phyloP scores from a whole-genome alignment of 64 coral and sea anemone species.

The Hydrozoanthus tunicans region DNA sequence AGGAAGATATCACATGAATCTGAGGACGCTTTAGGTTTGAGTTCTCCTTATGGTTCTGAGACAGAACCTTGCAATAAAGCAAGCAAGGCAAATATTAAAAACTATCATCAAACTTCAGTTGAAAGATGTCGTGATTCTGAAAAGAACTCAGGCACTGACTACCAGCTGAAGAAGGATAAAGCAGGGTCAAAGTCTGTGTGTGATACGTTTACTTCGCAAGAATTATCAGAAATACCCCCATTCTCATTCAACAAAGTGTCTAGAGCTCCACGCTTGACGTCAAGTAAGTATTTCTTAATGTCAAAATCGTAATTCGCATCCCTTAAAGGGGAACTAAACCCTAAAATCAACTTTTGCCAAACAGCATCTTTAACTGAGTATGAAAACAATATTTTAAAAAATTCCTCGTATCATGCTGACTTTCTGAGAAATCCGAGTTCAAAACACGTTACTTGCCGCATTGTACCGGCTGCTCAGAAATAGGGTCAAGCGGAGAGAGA shows the following conservation, averaged over 20 bases:
- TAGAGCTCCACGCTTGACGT: background rate
- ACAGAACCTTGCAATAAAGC: background rate
- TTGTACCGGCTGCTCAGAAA: too few species aligned
- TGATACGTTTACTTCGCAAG: constrained; percentile 17
- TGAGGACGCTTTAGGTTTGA: background rate
- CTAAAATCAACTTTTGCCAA: background rate
- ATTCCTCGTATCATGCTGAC: too few species aligned
- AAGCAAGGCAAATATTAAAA: background rate
- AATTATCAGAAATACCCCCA: constrained; percentile 46
- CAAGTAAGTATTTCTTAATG: background rate
- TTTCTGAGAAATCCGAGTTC: too few species aligned
- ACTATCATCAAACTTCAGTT: background rate
- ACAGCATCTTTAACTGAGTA: too few species aligned
- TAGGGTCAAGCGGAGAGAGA: too few species aligned
- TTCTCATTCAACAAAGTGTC: constrained; percentile 42
- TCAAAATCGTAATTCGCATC: background rate
- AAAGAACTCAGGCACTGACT: background rate
- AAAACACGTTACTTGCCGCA: too few species aligned
- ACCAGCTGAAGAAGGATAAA: background rate
- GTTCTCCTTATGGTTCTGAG: background rate
- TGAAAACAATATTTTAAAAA: too few species aligned
- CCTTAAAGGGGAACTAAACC: background rate
- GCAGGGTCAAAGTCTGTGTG: background rate
- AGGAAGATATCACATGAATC: background rate
- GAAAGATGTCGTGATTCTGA: background rate